phyloP scores from a whole-genome alignment of 2,888 invertebrate genomes.

The Drosophila birchii region DNA sequence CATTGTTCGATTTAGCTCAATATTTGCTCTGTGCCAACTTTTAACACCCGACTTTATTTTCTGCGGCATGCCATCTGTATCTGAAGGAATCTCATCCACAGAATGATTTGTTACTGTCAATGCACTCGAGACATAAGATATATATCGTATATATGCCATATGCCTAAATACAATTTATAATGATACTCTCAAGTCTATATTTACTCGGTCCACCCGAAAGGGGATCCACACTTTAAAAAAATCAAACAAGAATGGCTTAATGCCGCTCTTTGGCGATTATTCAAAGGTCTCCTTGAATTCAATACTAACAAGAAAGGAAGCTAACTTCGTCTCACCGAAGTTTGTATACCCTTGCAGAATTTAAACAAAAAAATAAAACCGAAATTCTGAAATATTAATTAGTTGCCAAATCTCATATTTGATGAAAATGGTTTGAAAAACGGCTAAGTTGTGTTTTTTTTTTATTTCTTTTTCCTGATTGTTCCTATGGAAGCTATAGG shows the following conservation, averaged over 20 bases:
- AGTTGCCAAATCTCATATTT: too few species aligned
- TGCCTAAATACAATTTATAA: background rate
- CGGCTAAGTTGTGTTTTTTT: too few species aligned
- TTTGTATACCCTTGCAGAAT: too few species aligned
- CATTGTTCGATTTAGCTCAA: constrained; percentile 10
- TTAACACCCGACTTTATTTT: constrained; percentile 2
- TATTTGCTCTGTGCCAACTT: background rate
- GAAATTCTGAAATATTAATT: too few species aligned
- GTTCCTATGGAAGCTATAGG: too few species aligned
- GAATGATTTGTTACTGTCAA: constrained; percentile 1
- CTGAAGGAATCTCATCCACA: background rate
- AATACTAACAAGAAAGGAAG: too few species aligned
- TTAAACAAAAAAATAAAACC: too few species aligned
- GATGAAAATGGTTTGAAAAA: too few species aligned
- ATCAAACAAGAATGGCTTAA: background rate
- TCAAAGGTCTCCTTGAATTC: too few species aligned
- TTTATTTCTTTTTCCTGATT: too few species aligned
- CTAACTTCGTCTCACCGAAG: too few species aligned
- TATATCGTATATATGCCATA: background rate
- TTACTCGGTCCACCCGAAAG: background rate
- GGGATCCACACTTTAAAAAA: background rate
- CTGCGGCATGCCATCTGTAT: background rate
- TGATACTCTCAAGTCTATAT: background rate
- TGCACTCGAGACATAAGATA: background rate
- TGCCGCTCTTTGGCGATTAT: background rate